Evolutionary conservation across 2,113 vertebrate genomes (phyloP).

Genomic region (Eurystomus gularis): DNA sequence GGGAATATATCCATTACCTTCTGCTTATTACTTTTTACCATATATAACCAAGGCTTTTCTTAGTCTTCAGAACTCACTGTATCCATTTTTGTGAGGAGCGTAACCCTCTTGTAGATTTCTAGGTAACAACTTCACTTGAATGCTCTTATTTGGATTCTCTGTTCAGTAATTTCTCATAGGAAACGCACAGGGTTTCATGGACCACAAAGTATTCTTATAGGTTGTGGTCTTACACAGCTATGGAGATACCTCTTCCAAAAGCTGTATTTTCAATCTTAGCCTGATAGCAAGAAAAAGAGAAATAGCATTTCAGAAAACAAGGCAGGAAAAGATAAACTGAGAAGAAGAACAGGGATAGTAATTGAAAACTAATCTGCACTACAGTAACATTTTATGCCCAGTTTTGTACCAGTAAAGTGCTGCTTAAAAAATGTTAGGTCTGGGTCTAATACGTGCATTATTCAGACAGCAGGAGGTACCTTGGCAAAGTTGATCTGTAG

Average conservation of each 20-base stretch:
- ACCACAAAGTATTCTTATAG: neutral
- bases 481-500: neutral
- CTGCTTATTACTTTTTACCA: neutral
- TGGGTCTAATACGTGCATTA: neutral
- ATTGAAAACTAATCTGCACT: neutral
- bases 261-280: neutral
- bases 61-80: neutral
- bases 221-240: neutral
- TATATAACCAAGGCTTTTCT: neutral
- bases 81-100: neutral
- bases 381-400: neutral
- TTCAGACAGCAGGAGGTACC: neutral
- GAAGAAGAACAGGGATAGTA: neutral
- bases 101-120: neutral
- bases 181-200: neutral
- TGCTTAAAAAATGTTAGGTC: neutral
- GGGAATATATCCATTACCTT: neutral
- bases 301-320: neutral
- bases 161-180: neutral
- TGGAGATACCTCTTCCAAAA: neutral
- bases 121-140: neutral
- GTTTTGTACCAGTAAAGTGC: neutral
- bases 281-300: neutral
- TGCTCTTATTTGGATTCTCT: neutral
- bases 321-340: neutral